phyloP scores from a whole-genome alignment of 2,797 vertebrate species.

The Enteromius viviparus region DNA sequence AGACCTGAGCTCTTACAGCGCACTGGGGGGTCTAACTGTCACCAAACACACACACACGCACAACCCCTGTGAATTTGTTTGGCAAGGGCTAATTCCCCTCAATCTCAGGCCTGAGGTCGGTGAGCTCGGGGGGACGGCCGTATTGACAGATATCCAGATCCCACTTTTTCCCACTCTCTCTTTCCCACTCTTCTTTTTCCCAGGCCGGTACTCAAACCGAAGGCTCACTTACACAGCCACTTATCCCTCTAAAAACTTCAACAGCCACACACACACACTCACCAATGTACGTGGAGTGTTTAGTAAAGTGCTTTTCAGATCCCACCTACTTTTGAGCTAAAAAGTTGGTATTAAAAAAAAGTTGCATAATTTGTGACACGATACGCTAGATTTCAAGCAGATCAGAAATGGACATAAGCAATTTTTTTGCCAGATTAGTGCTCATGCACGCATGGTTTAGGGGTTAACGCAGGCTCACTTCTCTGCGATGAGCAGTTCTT shows the following conservation, averaged over 20 bases:
- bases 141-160: slow-evolving; percentile 67
- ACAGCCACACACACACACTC: slow-evolving; percentile 6
- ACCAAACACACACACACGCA: slow-evolving; percentile 22
- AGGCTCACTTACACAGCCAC: slow-evolving; percentile 48
- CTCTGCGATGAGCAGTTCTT: slow-evolving; percentile 15
- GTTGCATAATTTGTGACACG: background rate
- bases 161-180: slow-evolving; percentile 37
- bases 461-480: slow-evolving; percentile 4
- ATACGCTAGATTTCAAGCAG: background rate
- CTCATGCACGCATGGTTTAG: background rate
- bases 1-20: slow-evolving; percentile 45
- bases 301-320: slow-evolving; percentile 15
- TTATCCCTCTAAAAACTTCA: slow-evolving; percentile 22
- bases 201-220: slow-evolving; percentile 25
- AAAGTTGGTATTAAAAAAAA: background rate
- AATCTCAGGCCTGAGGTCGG: slow-evolving; percentile 69
- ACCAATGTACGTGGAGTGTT: background rate
- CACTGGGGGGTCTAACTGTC: slow-evolving; percentile 57
- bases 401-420: background rate
- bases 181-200: slow-evolving; percentile 48
- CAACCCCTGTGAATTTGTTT: slow-evolving; percentile 61
- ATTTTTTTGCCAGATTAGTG: background rate
- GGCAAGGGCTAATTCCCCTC: slow-evolving; percentile 62
- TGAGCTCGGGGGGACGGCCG: slow-evolving; percentile 57
- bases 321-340: background rate